A percentile compares a stretch with the other conserved stretches of the same genome.
These are phyloP conservation scores for Leptobrachium leishanense DNA, from an alignment of 2,113 vertebrate species.

Conservation along the genomic window DNA sequence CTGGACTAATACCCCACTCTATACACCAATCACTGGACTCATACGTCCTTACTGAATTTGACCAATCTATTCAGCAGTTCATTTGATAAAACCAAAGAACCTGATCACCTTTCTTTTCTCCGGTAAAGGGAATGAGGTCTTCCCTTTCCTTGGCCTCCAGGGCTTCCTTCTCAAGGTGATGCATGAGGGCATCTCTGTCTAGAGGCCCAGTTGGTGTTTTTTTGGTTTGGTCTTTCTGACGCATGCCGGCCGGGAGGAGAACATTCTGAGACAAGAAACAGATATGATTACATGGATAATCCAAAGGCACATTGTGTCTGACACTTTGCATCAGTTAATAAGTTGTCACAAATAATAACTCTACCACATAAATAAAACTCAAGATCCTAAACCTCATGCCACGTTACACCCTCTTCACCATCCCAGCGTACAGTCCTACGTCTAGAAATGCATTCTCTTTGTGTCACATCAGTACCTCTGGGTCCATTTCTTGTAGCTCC, in stretches of 20 bases:
- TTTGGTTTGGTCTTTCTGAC: slow-evolving; percentile 91
- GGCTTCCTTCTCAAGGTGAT: slow-evolving; percentile 88
- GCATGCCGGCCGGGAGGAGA: slow-evolving; percentile 84
- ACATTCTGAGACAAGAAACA: slow-evolving; percentile 74
- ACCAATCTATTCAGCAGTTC: too few species aligned
- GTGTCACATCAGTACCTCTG: slow-evolving; percentile 87
- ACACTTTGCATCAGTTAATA: too few species aligned
- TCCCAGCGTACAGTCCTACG: too few species aligned
- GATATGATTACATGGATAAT: slow-evolving; percentile 2
- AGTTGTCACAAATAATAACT: too few species aligned
- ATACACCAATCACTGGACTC: too few species aligned
- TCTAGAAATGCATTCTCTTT: too few species aligned
- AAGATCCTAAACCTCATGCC: too few species aligned
- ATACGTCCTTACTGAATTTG: too few species aligned
- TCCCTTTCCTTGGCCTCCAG: slow-evolving; percentile 78
- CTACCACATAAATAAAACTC: too few species aligned
- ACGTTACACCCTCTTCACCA: too few species aligned
- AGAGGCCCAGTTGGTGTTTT: slow-evolving; percentile 83
- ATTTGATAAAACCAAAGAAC: too few species aligned
- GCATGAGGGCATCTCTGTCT: slow-evolving; percentile 82
- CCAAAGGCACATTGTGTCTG: too few species aligned
- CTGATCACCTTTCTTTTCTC: slow-evolving; percentile 84
- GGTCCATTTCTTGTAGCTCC: slow-evolving; percentile 94
- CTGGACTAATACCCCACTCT: neutral
- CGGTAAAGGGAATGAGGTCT: slow-evolving; percentile 89